Conservation (phyloP, 2,113 vertebrate species). For the Prolemur simus region DNA sequence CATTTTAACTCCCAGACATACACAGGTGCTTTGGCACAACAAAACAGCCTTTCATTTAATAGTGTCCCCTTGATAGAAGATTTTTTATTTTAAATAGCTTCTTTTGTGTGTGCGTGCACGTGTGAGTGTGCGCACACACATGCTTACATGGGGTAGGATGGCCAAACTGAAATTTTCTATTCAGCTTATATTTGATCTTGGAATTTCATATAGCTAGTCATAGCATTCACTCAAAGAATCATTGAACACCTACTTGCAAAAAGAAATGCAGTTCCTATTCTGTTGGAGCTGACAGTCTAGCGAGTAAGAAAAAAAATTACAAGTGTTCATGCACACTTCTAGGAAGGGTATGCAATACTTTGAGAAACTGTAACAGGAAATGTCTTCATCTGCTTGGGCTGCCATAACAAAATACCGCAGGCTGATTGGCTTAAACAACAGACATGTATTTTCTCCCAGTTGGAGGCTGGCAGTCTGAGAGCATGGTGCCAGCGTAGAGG, state of each 20-base stretch:
- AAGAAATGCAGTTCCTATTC: neutral
- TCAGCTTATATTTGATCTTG: neutral
- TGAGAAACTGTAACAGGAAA: neutral
- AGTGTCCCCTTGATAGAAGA: neutral
- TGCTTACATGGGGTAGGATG: neutral
- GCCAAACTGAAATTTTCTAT: neutral
- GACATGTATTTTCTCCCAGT: neutral
- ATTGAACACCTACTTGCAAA: neutral
- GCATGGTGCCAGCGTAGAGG: fast-evolving
- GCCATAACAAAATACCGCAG: neutral
- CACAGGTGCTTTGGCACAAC: neutral
- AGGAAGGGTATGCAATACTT: neutral
- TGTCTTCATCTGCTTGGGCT: neutral
- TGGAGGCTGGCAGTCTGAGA: neutral
- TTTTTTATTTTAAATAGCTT: neutral
- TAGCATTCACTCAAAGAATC: neutral
- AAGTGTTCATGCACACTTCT: neutral
- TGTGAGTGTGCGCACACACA: too few relatives aligned
- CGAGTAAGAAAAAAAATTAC: neutral
- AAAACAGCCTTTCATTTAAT: neutral
- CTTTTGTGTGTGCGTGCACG: neutral
- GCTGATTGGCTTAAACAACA: neutral
- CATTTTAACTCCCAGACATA: neutral
- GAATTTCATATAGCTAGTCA: neutral
- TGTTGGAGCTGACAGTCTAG: neutral